These are phyloP conservation scores for Lithobates sylvaticus DNA, from an alignment of 2,797 vertebrate species.

Conservation along the genomic window DNA sequence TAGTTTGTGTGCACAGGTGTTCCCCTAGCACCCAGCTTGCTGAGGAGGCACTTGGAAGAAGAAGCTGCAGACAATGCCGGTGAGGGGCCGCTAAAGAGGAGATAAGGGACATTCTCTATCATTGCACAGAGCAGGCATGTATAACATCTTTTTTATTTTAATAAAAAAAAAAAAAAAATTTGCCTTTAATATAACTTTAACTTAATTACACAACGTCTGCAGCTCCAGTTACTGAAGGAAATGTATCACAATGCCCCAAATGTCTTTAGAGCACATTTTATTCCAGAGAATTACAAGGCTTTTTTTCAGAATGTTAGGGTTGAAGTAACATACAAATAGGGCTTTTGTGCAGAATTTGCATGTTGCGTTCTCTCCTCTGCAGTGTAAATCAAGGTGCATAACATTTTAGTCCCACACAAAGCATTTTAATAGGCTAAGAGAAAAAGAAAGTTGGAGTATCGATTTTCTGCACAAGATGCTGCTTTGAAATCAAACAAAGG, in stretches of 20 bases:
- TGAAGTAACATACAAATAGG: conserved; percentile 13
- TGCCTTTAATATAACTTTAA: too few relatives aligned
- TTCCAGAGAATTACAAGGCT: not conserved
- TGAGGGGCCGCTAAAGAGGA: too few relatives aligned
- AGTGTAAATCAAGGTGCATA: conserved; percentile 33
- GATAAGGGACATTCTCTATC: too few relatives aligned
- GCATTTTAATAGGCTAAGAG: conserved; percentile 19
- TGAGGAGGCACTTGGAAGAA: too few relatives aligned
- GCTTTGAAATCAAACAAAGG: conserved; percentile 52
- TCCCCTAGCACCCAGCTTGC: too few relatives aligned
- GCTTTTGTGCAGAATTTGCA: conserved; percentile 35
- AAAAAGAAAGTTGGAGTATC: conserved; percentile 26
- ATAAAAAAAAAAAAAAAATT: too few relatives aligned
- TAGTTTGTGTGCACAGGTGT: too few relatives aligned
- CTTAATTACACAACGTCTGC: not conserved
- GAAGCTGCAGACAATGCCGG: too few relatives aligned
- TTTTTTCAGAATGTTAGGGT: conserved; percentile 12
- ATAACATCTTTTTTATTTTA: too few relatives aligned
- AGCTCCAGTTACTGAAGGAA: not conserved
- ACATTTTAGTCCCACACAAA: conserved; percentile 50
- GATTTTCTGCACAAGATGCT: conserved; percentile 32
- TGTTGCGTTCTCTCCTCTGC: conserved; percentile 27
- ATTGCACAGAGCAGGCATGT: too few relatives aligned
- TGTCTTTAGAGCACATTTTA: not conserved
- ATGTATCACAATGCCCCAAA: not conserved